These are phyloP conservation scores for Aproaerema taeniolella DNA, from an alignment of 2,888 invertebrate genomes.

Conservation along the genomic window DNA sequence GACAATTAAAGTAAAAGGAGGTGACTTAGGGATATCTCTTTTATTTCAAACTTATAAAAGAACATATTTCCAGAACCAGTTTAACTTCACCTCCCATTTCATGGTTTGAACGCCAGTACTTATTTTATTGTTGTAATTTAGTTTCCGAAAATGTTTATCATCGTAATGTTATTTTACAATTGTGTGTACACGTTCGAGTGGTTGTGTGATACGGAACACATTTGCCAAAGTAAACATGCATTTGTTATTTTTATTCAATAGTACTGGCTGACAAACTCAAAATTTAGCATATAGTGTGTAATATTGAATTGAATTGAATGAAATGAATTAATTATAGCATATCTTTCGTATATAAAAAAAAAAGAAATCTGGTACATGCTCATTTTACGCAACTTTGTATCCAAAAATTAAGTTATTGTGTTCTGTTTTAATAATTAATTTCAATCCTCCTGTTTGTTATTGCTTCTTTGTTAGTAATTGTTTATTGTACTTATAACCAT, in stretches of 20 bases:
- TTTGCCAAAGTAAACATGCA: constrained; percentile 67
- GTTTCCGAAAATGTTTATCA: too few species aligned
- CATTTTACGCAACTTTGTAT: too few species aligned
- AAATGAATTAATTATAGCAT: constrained; percentile 45
- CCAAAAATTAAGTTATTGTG: too few species aligned
- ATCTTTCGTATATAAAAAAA: constrained; percentile 48
- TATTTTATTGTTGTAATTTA: too few species aligned
- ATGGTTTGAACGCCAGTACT: constrained; percentile 51
- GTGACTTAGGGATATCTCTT: constrained; percentile 41
- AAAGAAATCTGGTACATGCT: constrained; percentile 60
- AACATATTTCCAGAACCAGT: constrained; percentile 43
- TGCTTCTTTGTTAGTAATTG: too few species aligned
- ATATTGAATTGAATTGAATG: too few species aligned
- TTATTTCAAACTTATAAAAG: constrained; percentile 52
- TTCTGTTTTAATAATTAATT: too few species aligned
- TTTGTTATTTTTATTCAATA: constrained; percentile 52
- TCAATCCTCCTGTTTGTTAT: too few species aligned
- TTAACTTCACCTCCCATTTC: constrained; percentile 31
- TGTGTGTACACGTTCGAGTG: too few species aligned
- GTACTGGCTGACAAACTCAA: constrained; percentile 53
- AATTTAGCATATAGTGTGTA: too few species aligned
- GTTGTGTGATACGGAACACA: constrained; percentile 37
- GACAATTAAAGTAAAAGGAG: constrained; percentile 35
- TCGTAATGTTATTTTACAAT: too few species aligned
- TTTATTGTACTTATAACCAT: too few species aligned